Evolutionary conservation across 2,797 vertebrate genomes (phyloP), one percentile per base, ranked within the genome.

Genomic region (Erpetoichthys calabaricus): DNA sequence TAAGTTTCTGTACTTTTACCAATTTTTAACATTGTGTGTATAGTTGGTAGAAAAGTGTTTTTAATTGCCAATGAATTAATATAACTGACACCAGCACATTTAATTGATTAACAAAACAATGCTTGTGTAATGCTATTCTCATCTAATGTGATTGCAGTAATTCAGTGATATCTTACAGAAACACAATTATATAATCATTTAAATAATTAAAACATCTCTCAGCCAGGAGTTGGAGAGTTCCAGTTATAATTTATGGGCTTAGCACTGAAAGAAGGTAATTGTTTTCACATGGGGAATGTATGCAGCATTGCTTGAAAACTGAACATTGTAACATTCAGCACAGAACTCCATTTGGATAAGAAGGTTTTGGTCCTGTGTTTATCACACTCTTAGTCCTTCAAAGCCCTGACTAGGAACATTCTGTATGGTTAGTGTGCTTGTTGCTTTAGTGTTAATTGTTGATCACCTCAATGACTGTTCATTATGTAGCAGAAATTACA

Each of bases 191-290:
- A 81, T 80, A 79, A 77, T 84, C 82, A 84, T 77, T 80, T 73
- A 80, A 81, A 79, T 79, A 59, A 73, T 86, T 84, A 88, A 75
- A 66, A 72, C 73, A 71, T 76, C 73, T 84, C 81, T 86, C 83
- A 81, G 73, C 69, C 75, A 25, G 42, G 73, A 78, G 77, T 82
- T 76, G 73, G 65, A 65, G 73, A 74, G 70, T 61, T 50, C 66
- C 47, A 63, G 70, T 67, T 60, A 60, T 7, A 54, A 67, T 71
- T 63, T 62, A 67, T 73, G 62, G 70, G 71, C 75, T 74, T 78
- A 82, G 74, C 77, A 80, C 74, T 80, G 75, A 70, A 67, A 65
- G 57, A 68, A 59, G 67, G 68, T 86, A 87, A 88, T 85, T 70
- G 75, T 73, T 85, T 83, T 85, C 84, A 86, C 77, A 86, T 87